Evolutionary conservation across 2,113 vertebrate genomes (phyloP), one percentile per base, ranked within the genome.

Genomic region (Oreochromis aureus): DNA sequence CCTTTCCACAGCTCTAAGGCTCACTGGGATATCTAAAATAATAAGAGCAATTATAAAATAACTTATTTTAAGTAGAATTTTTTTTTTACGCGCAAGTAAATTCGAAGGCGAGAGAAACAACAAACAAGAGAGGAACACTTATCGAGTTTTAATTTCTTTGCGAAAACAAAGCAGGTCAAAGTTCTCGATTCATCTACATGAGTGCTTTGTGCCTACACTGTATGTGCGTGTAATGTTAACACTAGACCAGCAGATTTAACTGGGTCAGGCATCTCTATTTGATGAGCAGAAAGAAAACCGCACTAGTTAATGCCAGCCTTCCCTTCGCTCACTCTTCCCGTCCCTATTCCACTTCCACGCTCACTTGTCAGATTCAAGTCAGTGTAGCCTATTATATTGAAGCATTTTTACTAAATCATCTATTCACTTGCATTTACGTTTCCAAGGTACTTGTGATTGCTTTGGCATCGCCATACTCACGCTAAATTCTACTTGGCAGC

Each of bases 191-290:
- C 59, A 80, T 86, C 81, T 69, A 32, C 56, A 39, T 11, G 55
- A 88, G n/a, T 61, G 86, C 51, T 89, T 82, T 73, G 18, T 69
- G 48, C 48, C 41, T 82, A 78, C 46, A 53, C 13, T 86, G 81
- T 71, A 78, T 86, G 53, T 80, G 86, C 32, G 11, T 88, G 88
- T 81, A 69, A 91, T 81, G 80, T 56, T 61, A 92, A 91, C 59
- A 87, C 88, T 10, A 92, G 83, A 91, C 89, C 83, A 89, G 88
- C 88, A 91, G 22, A 82, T 94, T 92, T 92, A 95, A 95, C 87
- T 96, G 92, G 95, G 95, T 95, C 95, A 96, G 83, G 80, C 94
- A 94, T 95, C 59, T 95, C 83, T 95, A 90, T 94, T 96, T 95
- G 91, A 95, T 95, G 93, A 95, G 90, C 80, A 82, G 85, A 80